Evolutionary conservation across 1,140 invertebrate species (phyloP).

Genomic region (Zaprionus tsacasi): DNA sequence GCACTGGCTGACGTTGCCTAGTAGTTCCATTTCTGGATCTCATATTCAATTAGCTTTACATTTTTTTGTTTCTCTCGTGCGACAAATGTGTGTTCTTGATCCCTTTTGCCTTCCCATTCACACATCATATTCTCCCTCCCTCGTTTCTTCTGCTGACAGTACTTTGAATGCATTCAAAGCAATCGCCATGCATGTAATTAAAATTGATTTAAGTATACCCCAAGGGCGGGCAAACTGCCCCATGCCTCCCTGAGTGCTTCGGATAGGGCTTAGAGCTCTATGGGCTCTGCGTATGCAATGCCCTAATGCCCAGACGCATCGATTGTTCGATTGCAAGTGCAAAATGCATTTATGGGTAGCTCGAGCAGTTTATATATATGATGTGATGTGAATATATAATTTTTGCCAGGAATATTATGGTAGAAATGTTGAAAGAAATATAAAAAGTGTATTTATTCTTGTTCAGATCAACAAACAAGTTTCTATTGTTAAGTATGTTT

Average conservation of each 20-base stretch:
- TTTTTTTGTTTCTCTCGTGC: conserved; percentile 29
- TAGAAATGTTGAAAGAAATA: no score
- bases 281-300: conserved; percentile 6
- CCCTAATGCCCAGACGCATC: conserved; percentile 35
- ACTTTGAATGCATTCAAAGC: conserved; percentile 44
- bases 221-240: conserved; percentile 12
- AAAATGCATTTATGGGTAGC: conserved; percentile 13
- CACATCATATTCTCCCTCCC: not conserved
- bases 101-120: not conserved
- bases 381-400: not conserved
- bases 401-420: not conserved
- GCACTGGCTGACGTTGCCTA: conserved; percentile 31
- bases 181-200: conserved; percentile 76
- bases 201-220: conserved; percentile 70
- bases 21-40: conserved; percentile 44
- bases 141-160: conserved; percentile 1
- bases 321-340: conserved; percentile 31
- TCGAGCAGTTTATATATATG: conserved; percentile 4
- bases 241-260: conserved; percentile 13
- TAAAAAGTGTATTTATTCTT: no score
- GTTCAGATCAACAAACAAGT: not conserved
- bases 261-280: conserved; percentile 28
- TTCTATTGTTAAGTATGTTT: accelerated
- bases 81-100: conserved; percentile 59
- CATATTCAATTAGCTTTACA: conserved; percentile 71